Evolutionary conservation across 2,113 vertebrate genomes (phyloP), one percentile per base, ranked within the genome.

Genomic region (Notechis scutatus): DNA sequence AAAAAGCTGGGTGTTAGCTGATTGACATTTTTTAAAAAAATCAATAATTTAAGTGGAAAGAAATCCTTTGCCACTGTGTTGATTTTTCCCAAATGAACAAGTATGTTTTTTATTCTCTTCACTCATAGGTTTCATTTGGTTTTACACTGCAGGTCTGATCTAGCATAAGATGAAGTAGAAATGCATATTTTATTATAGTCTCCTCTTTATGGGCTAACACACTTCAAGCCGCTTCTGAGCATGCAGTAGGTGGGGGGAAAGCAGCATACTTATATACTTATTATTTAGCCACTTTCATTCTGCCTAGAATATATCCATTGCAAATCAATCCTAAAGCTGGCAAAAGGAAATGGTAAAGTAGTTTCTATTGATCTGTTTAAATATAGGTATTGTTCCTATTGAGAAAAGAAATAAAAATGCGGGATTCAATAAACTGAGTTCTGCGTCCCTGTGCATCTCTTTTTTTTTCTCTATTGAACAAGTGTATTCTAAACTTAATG

Each of bases 1-100:
- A 42, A 93, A 90, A 93, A 85, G 42, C 85, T 93, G 12, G 57
- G 59, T 86, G 90, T 42, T 89, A 92, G 50, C 57, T 54, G 29
- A 15, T 5, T 69, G 85, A 39, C 45, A 87, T 34, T 23, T 81
- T 54, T 29, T 24, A 21, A 47, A n/a, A 54, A 81, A 39, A 89
- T 55, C 50, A 52, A 39, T 39, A 52, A 50, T 89, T 39, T 56
- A 7, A 52, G 21, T 50, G 24, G 57, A 90, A 52, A 54, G 23
- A 47, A 57, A 57, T 23, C 23, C 69, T 42, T 90, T 54, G 39
- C 74, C 42, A 20, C n/a, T 81, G 57, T 5, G 12, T 24, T 47
- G 74, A 85, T 81, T 50, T 90, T 50, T 18, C 12, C 61, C 61
- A 29, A 3, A 55, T 39, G 24, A 39, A 5, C 56, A n/a, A 59